Evolutionary conservation across 2,797 vertebrate genomes (phyloP), one percentile per base, ranked within the genome.

Genomic region (Enoplosus armatus): DNA sequence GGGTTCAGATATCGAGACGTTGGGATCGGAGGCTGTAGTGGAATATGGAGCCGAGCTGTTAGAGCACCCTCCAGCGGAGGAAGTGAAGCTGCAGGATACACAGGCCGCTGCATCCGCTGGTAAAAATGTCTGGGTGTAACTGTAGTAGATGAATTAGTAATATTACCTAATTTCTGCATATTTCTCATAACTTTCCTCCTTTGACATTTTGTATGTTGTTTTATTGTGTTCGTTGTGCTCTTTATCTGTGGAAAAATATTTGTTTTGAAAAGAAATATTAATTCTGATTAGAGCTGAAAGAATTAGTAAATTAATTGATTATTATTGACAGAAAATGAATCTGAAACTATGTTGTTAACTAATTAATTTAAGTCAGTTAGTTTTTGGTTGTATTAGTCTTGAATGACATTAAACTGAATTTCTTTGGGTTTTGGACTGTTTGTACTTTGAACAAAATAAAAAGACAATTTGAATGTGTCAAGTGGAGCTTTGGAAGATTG

Each of bases 1-100:
- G 98, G 97, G 98, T 71, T 99, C 97, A 56, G 97, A 99, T 80
- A 94, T 97, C 18, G 98, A 99, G 93, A 94, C 95, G 0, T 84
- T 97, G 83, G 95, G 90, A 53, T 89, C 92, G 2, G 97, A 98
- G 74, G 94, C 86, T 59, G 82, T 90, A 6, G 93, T 72, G 56
- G 89, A 95, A n/a, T 89, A 89, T 54, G 95, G 79, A 45, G 70
- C 47, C 0, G 95, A 94, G 47, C 84, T 89, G 29, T 85, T 88
- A 20, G 94, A 94, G 77, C 84, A 82, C 54, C 84, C 90, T 53
- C 80, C 89, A 74, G 83, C 86, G 54, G 94, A 93, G 75, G 90
- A 93, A 48, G 69, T 85, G 73, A 90, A 94, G 60, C 76, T 63
- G 35, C 87, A 84, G 29, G 86, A 94, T 24, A 80, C 88, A 55